A percentile compares a stretch with the other conserved stretches of the same genome.
phyloP scores from a whole-genome alignment of 2,888 invertebrate species.

The Bembecia ichneumoniformis region DNA sequence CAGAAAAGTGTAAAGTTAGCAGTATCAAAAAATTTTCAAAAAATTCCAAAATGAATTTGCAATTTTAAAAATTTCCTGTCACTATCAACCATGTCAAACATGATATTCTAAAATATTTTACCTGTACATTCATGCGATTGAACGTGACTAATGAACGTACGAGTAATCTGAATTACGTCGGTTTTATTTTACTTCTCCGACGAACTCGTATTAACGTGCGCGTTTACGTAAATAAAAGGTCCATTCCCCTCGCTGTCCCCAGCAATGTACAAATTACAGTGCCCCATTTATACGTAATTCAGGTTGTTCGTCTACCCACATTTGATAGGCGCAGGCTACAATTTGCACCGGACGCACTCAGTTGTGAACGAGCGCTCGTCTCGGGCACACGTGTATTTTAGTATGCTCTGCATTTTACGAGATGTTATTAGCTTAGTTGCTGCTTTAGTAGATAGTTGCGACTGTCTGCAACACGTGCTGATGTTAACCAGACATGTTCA shows the following conservation, averaged over 20 bases:
- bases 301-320: constrained; percentile 43
- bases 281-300: constrained; percentile 47
- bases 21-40: no score
- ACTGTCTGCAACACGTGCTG: neutral
- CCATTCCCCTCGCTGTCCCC: constrained; percentile 33
- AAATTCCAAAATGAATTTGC: no score
- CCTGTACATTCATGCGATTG: no score
- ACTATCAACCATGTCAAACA: no score
- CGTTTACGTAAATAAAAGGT: constrained; percentile 16
- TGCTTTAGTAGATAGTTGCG: constrained; percentile 5
- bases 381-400: constrained; percentile 49
- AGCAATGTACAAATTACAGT: constrained; percentile 47
- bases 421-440: constrained; percentile 10
- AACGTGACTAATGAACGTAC: no score
- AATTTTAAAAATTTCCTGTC: no score
- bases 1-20: no score
- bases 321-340: constrained; percentile 35
- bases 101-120: no score
- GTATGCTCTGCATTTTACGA: constrained; percentile 52
- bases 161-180: no score
- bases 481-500: neutral
- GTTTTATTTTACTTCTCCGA: neutral
- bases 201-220: neutral
- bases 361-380: constrained; percentile 31
- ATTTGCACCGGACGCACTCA: constrained; percentile 55